phyloP scores from a whole-genome alignment of 2,888 invertebrate genomes.

The Lasius platythorax region DNA sequence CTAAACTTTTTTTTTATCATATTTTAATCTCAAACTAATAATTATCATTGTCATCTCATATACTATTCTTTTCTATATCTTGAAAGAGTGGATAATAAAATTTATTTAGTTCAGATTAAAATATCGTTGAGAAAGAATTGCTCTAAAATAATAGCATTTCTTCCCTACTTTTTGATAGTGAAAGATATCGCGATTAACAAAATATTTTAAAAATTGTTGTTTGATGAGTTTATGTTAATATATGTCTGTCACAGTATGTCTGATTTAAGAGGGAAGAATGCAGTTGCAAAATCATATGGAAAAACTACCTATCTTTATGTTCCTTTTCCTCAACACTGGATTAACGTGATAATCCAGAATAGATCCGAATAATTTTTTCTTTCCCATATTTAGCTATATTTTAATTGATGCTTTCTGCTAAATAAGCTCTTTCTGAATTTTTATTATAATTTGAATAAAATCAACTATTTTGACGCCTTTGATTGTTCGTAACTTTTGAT shows the following conservation, averaged over 20 bases:
- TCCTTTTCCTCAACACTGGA: neutral
- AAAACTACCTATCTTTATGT: neutral
- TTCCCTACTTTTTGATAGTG: neutral
- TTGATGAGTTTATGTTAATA: neutral
- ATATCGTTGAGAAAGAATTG: neutral
- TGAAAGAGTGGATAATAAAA: neutral
- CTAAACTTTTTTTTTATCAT: neutral
- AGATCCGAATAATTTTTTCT: neutral
- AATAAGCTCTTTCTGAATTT: too few species aligned
- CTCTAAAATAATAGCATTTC: neutral
- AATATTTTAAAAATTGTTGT: neutral
- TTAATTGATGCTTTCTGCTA: neutral
- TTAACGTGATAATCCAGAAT: neutral
- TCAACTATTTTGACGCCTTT: too few species aligned
- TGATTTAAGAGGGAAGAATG: neutral
- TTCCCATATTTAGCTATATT: neutral
- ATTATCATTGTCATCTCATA: neutral
- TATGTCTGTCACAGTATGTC: neutral
- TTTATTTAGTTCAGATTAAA: neutral
- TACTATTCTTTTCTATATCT: neutral
- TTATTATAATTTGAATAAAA: too few species aligned
- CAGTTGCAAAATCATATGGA: neutral
- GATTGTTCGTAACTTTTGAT: neutral
- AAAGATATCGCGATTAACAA: neutral
- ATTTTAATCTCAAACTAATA: slow-evolving; percentile 1